Evolutionary conservation across 2,888 invertebrate genomes (phyloP).

Genomic region (Chymomyza procnemis): DNA sequence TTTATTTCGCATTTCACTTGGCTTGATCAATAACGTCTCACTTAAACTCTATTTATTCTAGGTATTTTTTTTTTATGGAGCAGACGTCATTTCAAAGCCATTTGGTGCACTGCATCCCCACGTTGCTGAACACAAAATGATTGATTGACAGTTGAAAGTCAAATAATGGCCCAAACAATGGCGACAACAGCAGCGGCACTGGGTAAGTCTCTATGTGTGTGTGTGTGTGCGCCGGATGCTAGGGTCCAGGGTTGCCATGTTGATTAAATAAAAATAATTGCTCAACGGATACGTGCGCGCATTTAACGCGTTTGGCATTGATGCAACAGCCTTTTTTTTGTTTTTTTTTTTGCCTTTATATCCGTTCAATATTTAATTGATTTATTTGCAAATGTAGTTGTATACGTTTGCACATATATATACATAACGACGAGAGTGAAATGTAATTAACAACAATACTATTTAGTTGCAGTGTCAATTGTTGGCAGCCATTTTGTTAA

Average conservation of each 20-base stretch:
- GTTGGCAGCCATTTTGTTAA: constrained; percentile 27
- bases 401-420: background rate
- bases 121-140: constrained; percentile 41
- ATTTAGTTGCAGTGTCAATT: background rate
- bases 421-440: background rate
- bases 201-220: background rate
- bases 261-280: constrained; percentile 31
- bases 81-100: constrained; percentile 4
- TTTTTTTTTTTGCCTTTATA: background rate
- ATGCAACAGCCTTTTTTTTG: background rate
- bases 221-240: constrained; percentile 9
- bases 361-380: constrained; percentile 4
- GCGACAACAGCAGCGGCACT: constrained; percentile 15
- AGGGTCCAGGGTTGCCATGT: constrained; percentile 10
- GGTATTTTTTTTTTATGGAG: constrained; percentile 12
- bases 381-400: background rate
- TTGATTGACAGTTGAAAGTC: constrained; percentile 59
- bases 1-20: too few relatives aligned
- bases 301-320: constrained; percentile 13
- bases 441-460: constrained; percentile 8
- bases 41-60: background rate
- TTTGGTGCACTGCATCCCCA: constrained; percentile 2
- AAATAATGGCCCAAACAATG: constrained; percentile 32
- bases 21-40: background rate
- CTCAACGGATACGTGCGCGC: constrained; percentile 13